phyloP scores from a whole-genome alignment of 2,888 invertebrate species.

The Geophilus truncorum region DNA sequence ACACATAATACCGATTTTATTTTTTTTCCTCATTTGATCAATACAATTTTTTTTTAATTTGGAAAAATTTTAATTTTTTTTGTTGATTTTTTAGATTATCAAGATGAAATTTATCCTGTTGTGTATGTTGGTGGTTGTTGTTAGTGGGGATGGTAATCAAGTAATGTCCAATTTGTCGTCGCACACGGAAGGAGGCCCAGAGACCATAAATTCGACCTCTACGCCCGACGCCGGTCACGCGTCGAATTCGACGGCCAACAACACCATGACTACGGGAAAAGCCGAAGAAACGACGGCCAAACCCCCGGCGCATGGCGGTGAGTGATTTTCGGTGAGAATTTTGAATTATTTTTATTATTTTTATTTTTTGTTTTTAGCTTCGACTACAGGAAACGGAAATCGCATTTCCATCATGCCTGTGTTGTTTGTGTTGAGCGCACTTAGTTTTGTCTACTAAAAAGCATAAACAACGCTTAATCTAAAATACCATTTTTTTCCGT shows the following conservation, averaged over 20 bases:
- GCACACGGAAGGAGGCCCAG: too few relatives aligned
- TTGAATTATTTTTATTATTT: not conserved
- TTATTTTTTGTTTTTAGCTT: not conserved
- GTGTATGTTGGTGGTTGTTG: not conserved
- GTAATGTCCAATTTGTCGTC: not conserved
- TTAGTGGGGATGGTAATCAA: not conserved
- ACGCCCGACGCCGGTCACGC: too few relatives aligned
- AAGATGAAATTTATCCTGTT: not conserved
- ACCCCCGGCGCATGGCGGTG: not conserved
- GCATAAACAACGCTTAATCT: not conserved
- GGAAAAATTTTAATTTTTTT: not conserved
- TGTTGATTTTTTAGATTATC: not conserved
- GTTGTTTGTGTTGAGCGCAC: not conserved
- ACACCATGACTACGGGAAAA: not conserved
- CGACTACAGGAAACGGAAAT: not conserved
- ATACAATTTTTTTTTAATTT: too few relatives aligned
- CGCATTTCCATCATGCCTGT: not conserved
- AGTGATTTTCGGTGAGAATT: not conserved
- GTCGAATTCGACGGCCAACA: too few relatives aligned
- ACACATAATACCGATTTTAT: too few relatives aligned
- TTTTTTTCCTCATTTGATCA: too few relatives aligned
- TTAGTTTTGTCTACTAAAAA: not conserved
- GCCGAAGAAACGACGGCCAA: not conserved
- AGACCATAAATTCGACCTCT: too few relatives aligned
- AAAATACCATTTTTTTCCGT: conserved; percentile 6